A percentile compares a stretch with the other conserved stretches of the same genome.
Conservation (phyloP, 2,888 invertebrate genomes). For the Melinaea marsaeus region DNA sequence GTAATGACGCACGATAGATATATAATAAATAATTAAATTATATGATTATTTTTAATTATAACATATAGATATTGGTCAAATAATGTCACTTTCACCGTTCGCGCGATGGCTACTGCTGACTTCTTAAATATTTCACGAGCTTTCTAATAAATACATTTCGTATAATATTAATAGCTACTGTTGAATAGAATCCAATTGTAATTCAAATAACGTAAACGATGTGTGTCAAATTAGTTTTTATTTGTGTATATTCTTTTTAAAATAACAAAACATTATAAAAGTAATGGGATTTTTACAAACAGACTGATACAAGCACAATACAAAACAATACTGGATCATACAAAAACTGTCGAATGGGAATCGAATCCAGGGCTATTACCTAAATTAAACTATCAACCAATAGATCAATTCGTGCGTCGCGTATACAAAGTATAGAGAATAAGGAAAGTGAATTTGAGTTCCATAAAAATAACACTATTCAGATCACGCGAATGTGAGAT, state of each 20-base stretch:
- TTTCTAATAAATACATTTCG: neutral
- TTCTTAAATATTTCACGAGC: no score
- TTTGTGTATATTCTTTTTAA: slow-evolving; percentile 31
- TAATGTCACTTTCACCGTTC: no score
- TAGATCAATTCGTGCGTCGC: slow-evolving; percentile 13
- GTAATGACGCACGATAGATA: slow-evolving; percentile 21
- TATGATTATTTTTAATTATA: neutral
- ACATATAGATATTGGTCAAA: neutral
- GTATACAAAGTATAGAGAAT: slow-evolving; percentile 55
- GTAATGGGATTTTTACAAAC: no score
- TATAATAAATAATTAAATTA: neutral
- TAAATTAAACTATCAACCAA: no score
- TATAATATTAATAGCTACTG: slow-evolving; percentile 19
- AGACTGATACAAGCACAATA: no score
- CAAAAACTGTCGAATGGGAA: no score
- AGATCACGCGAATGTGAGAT: slow-evolving; percentile 18
- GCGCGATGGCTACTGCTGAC: no score
- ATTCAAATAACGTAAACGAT: slow-evolving; percentile 25
- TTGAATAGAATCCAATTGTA: slow-evolving; percentile 23
- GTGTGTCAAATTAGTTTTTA: slow-evolving; percentile 49
- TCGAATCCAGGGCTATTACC: no score
- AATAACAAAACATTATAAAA: no score
- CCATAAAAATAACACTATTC: slow-evolving; percentile 32
- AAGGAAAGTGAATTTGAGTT: slow-evolving; percentile 59
- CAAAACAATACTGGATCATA: no score